Evolutionary conservation across 2,113 vertebrate species (phyloP), one percentile per base, ranked within the genome.

Genomic region (Acrocephalus arundinaceus): DNA sequence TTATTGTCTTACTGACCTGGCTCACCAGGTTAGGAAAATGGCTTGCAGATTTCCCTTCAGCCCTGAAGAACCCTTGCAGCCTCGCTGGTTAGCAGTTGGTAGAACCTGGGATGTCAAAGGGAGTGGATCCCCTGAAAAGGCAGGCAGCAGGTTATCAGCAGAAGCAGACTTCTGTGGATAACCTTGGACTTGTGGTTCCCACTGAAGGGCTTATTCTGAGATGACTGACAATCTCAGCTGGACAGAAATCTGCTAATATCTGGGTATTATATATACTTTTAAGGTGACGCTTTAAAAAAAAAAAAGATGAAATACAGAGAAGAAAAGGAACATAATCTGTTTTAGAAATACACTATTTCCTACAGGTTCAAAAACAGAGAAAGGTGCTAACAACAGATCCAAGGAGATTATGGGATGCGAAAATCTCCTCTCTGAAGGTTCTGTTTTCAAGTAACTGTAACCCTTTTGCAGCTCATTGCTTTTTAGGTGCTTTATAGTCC

Each of bases 11-110:
- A 51, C 70, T 85, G 76, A 90, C 90, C 90, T 95, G 94, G 80
- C 86, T 96, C 46, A 54, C 83, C 88, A 95, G 94, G 92, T 97
- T 95, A 73, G 80, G 86, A 66, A 95, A 97, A 96, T 90, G 94
- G 90, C 94, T 94, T 95, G 90, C 93, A 95, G 94, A 58, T 89
- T 95, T 96, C 85, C 16, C 54, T 72, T 54, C 57, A 49, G 73
- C 55, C 71, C 79, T 75, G 83, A 94, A 75, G 87, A 90, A 35
- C 33, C 33, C 63, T 62, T 46, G 48, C 59, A 86, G 87, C 33
- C 63, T 87, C 12, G 0, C 43, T 78, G 70, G 62, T 71, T 61
- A 54, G 72, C 91, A 88, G 89, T 76, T 76, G 48, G 55, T 46
- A 27, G 71, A 85, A 58, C 16, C 19, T 48, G 20, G 15, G 8